Base-by-base conservation (phyloP, 2,113 vertebrate species). In the Xerus inauris region DNA sequence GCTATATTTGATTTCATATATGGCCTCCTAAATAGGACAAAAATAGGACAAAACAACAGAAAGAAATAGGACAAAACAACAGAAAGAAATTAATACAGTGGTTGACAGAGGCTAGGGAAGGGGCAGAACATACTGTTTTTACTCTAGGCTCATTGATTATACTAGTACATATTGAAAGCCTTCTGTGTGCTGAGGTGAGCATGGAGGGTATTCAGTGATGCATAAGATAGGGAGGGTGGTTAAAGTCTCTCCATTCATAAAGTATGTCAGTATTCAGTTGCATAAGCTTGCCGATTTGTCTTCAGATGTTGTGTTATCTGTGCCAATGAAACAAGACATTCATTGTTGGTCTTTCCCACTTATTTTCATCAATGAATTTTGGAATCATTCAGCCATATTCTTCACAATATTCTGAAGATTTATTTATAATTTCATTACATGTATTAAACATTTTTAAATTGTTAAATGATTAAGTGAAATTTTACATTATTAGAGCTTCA, bases 311-410 rank as follows among this genome's bases (percentile, higher is more conserved):
- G 6, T 57, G 54, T 57, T 57, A 22, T 57, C 54, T 57, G 54
- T 57, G 54, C 54, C 20, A 57, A 6, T 57, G 54, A 22, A 7
- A 57, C 20, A 57, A 57, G 8, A 20, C 54, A 57, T 92, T 42
- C 13, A 88, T 73, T 81, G 47, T 16, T 96, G 4, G 9, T 35
- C 32, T 91, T 91, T 65, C 38, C 49, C 30, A 14, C 42, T 81
- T 88, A 84, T 88, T 87, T 93, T 85, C 87, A n/a, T 76, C 40
- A 57, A n/a, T 80, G 24, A 93, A 67, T 76, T 94, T 92, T 92
- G 30, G 54, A 87, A 47, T 93, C 4, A 76, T 20, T 94, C 2
- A 94, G 28, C 40, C 40, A 86, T 3, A 10, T 91, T 84, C 9
- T 13, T 79, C 54, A 54, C n/a, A n/a, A 1, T 79, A 83, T 35